phyloP scores from a whole-genome alignment of 2,888 invertebrate species.

The Tineola bisselliella region DNA sequence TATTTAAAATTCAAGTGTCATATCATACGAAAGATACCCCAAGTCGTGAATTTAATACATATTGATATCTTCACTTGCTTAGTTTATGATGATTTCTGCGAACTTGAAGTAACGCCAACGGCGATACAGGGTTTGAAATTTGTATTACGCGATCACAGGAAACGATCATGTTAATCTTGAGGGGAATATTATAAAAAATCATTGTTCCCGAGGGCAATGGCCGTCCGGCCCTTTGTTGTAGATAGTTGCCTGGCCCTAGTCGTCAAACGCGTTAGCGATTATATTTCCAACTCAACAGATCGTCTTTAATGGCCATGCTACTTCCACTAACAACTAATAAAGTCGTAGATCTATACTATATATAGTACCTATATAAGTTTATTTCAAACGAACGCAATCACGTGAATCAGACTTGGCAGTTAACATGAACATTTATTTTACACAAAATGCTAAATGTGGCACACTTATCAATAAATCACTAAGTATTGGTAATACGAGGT shows the following conservation, averaged over 20 bases:
- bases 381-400: background rate
- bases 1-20: background rate
- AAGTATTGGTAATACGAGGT: background rate
- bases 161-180: constrained; percentile 7
- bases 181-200: constrained; percentile 5
- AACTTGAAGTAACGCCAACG: background rate
- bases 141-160: background rate
- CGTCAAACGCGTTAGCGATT: constrained; percentile 10
- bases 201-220: constrained; percentile 36
- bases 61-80: background rate
- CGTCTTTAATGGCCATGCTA: constrained; percentile 1
- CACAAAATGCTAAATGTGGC: too few species aligned
- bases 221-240: constrained; percentile 34
- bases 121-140: background rate
- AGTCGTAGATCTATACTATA: too few species aligned
- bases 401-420: too few species aligned
- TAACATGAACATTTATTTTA: too few species aligned
- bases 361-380: too few species aligned
- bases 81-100: background rate
- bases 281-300: constrained; percentile 6
- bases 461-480: too few species aligned
- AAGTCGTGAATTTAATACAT: background rate
- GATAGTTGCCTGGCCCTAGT: constrained; percentile 10
- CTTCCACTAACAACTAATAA: background rate
- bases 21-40: background rate